A percentile compares a stretch with the other conserved stretches of the same genome.
Conservation (phyloP, 2,797 vertebrate genomes). For the Cyclura pinguis region DNA sequence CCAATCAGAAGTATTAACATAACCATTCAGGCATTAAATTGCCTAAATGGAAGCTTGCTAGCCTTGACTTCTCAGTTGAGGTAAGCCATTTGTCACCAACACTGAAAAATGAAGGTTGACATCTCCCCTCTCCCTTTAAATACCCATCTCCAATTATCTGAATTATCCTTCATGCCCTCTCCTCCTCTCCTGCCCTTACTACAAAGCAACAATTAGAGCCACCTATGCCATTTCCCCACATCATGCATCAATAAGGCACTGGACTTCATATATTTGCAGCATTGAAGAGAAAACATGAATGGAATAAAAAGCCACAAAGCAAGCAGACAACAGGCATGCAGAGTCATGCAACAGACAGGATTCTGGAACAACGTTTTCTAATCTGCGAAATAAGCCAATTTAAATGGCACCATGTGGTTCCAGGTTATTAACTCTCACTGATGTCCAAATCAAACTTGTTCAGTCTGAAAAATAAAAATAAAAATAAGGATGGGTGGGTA, state of each 20-base stretch:
- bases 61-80: slow-evolving; percentile 37
- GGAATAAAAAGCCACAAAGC: neutral
- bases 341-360: slow-evolving; percentile 3
- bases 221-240: neutral
- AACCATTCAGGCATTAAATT: slow-evolving; percentile 77
- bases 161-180: slow-evolving; percentile 28
- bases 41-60: slow-evolving; percentile 62
- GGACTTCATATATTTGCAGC: rapidly evolving
- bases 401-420: rapidly evolving
- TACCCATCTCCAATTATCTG: slow-evolving; percentile 1
- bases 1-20: slow-evolving; percentile 71
- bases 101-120: slow-evolving; percentile 15
- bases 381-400: neutral
- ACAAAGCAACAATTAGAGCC: neutral
- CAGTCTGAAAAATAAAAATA: neutral
- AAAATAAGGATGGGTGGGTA: slow-evolving; percentile 4
- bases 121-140: slow-evolving; percentile 7
- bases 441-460: neutral
- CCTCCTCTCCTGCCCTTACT: neutral
- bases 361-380: neutral
- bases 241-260: rapidly evolving
- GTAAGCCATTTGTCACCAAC: neutral
- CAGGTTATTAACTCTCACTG: rapidly evolving
- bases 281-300: slow-evolving; percentile 3
- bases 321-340: slow-evolving; percentile 14